phyloP scores from a whole-genome alignment of 2,113 vertebrate genomes.

The Monopterus albus region DNA sequence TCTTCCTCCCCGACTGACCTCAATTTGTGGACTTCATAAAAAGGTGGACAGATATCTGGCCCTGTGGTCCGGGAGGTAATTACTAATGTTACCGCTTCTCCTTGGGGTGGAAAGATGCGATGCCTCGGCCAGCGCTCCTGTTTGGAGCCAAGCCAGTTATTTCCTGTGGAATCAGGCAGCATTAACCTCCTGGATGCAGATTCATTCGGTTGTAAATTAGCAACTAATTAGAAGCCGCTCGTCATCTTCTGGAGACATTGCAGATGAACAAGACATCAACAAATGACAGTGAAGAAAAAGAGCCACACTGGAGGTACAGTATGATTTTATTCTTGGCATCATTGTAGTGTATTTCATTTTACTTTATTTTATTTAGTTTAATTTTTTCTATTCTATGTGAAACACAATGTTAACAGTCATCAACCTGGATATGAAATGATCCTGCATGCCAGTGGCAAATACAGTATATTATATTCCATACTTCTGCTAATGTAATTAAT shows the following conservation, averaged over 20 bases:
- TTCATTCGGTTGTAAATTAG: slow-evolving; percentile 73
- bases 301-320: slow-evolving; percentile 1
- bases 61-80: slow-evolving; percentile 70
- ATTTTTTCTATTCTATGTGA: no score
- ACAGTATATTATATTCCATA: no score
- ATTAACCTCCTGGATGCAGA: slow-evolving; percentile 76
- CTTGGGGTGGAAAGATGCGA: slow-evolving; percentile 54
- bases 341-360: no score
- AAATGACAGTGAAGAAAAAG: slow-evolving; percentile 30
- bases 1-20: slow-evolving; percentile 58
- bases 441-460: no score
- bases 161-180: slow-evolving; percentile 65
- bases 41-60: slow-evolving; percentile 68
- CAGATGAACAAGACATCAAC: slow-evolving; percentile 54
- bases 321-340: no score
- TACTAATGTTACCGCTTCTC: slow-evolving; percentile 69
- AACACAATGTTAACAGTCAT: no score
- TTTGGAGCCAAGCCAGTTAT: slow-evolving; percentile 70
- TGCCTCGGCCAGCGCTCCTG: slow-evolving; percentile 38
- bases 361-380: no score
- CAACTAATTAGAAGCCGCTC: slow-evolving; percentile 73
- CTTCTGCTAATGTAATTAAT: no score
- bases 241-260: slow-evolving; percentile 51
- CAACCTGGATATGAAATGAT: no score
- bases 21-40: slow-evolving; percentile 77